Percentiles rank a stretch among this genome's conserved stretches.
phyloP scores from a whole-genome alignment of 92 coral and sea anemone genomes.

The Virgularia gustaviana region DNA sequence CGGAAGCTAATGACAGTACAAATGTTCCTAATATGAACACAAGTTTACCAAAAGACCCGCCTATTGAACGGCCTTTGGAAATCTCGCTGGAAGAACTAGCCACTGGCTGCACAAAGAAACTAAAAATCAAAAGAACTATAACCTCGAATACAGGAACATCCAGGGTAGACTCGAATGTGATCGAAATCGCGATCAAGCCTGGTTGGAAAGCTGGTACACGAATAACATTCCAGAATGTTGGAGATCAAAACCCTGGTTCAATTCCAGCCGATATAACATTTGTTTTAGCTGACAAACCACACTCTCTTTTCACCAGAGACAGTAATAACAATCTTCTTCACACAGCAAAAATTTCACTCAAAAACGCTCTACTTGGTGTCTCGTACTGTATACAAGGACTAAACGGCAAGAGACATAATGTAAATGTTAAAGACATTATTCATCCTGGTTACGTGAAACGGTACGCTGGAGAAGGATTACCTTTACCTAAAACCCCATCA shows the following conservation, averaged over 20 bases:
- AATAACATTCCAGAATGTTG: constrained; percentile 67
- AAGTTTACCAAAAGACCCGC: constrained; percentile 61
- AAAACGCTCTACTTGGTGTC: constrained; percentile 81
- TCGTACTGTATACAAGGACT: constrained; percentile 75
- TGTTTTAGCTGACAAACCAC: constrained; percentile 80
- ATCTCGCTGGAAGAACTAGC: constrained; percentile 80
- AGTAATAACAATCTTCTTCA: constrained; percentile 78
- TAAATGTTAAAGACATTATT: constrained; percentile 85
- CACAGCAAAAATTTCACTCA: constrained; percentile 71
- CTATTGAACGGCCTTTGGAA: constrained; percentile 66
- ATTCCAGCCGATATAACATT: constrained; percentile 84
- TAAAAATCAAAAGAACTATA: constrained; percentile 68
- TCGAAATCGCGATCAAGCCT: constrained; percentile 73
- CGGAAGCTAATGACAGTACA: constrained; percentile 9
- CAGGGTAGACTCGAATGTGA: constrained; percentile 70
- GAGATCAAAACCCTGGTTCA: constrained; percentile 70
- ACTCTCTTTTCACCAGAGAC: constrained; percentile 84
- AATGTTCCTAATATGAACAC: constrained; percentile 60
- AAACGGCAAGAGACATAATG: constrained; percentile 66
- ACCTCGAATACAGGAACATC: constrained; percentile 42
- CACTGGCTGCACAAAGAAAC: constrained; percentile 65
- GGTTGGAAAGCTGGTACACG: constrained; percentile 98
- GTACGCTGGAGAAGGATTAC: constrained; percentile 88
- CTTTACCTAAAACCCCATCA: constrained; percentile 69
- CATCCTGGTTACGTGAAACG: constrained; percentile 92